phyloP scores from a whole-genome alignment of 2,888 invertebrate species.

The Parnassius orleans region DNA sequence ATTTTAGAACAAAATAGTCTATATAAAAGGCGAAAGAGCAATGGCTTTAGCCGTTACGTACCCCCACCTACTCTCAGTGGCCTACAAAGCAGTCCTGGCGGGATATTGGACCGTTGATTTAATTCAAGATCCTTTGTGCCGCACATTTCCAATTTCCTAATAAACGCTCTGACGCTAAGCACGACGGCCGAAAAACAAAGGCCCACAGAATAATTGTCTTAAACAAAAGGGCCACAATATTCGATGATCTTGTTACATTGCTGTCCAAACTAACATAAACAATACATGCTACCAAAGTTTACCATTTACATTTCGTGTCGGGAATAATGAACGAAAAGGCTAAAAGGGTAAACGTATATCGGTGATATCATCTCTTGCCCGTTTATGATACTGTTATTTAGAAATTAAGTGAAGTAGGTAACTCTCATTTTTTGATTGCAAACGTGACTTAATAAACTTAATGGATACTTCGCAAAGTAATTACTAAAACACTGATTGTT shows the following conservation, averaged over 20 bases:
- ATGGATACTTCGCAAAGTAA: slow-evolving; percentile 6
- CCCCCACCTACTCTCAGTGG: slow-evolving; percentile 33
- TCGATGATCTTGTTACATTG: slow-evolving; percentile 55
- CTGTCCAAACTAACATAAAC: slow-evolving; percentile 53
- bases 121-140: slow-evolving; percentile 72
- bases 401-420: slow-evolving; percentile 14
- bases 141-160: slow-evolving; percentile 67
- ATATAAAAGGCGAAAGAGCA: slow-evolving; percentile 11
- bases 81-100: slow-evolving; percentile 54
- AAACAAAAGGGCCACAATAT: slow-evolving; percentile 53
- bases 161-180: slow-evolving; percentile 59
- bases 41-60: slow-evolving; percentile 6
- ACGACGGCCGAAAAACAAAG: slow-evolving; percentile 59
- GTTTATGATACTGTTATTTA: slow-evolving; percentile 29
- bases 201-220: slow-evolving; percentile 44
- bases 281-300: slow-evolving; percentile 34
- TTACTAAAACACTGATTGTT: slow-evolving; percentile 1
- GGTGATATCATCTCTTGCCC: slow-evolving; percentile 33
- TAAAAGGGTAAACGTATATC: slow-evolving; percentile 34
- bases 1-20: too few relatives aligned
- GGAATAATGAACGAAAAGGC: slow-evolving; percentile 38
- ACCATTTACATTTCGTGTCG: slow-evolving; percentile 41
- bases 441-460: slow-evolving; percentile 25
- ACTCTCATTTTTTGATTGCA: slow-evolving; percentile 11
- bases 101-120: slow-evolving; percentile 69